These are phyloP conservation scores for Ifrita kowaldi DNA, from an alignment of 2,113 vertebrate species.

Conservation along the genomic window DNA sequence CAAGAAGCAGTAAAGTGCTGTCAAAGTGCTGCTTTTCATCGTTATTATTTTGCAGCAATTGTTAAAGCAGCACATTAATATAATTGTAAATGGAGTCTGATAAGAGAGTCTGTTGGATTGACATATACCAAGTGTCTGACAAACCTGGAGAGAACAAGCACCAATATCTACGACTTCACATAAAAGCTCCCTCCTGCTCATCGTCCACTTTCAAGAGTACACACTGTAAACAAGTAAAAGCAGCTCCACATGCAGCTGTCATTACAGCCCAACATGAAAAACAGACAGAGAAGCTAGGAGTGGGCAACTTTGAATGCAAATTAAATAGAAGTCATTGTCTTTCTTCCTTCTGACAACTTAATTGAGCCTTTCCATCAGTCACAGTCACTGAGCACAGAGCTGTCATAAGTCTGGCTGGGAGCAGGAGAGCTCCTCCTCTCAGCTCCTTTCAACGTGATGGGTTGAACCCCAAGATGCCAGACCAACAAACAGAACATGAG, in stretches of 20 bases:
- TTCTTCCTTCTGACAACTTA: conserved; percentile 63
- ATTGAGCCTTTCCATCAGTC: conserved; percentile 67
- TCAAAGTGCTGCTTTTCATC: not conserved
- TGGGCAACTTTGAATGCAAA: not conserved
- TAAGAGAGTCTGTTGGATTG: not conserved
- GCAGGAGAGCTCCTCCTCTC: not conserved
- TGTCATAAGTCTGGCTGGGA: not conserved
- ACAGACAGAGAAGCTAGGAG: not conserved
- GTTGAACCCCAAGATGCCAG: not conserved
- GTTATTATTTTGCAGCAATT: not conserved
- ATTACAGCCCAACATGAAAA: not conserved
- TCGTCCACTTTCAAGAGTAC: not conserved
- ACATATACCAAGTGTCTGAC: not conserved
- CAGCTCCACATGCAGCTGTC: not conserved
- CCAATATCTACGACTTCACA: not conserved
- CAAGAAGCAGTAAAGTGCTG: not conserved
- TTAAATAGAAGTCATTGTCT: conserved; percentile 51
- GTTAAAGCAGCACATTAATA: not conserved
- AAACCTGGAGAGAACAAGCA: not conserved
- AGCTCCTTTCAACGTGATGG: not conserved
- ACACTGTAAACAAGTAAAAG: not conserved
- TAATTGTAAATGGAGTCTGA: not conserved
- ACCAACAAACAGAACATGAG: not conserved
- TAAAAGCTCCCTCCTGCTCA: not conserved
- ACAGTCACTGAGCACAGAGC: conserved; percentile 40